Evolutionary conservation across 64 coral and sea anemone species (phyloP).

Genomic region (Cladopsammia gracilis): DNA sequence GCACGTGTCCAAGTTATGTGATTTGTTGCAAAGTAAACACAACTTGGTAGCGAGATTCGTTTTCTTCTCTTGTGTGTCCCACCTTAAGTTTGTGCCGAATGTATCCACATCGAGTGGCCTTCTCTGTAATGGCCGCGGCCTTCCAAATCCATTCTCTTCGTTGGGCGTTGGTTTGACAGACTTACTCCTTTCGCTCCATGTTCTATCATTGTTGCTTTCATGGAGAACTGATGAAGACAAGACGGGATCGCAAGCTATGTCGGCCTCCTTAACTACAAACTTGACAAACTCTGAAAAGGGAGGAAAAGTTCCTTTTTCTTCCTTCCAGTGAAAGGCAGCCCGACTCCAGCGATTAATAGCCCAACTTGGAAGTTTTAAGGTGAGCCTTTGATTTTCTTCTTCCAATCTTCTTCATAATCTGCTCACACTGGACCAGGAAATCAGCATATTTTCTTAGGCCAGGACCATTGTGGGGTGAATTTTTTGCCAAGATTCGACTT

Average conservation of each 20-base stretch:
- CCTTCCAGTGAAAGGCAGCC: conserved; percentile 37
- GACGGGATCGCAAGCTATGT: conserved; percentile 69
- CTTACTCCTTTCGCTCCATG: background rate
- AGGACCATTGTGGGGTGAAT: conserved; percentile 19
- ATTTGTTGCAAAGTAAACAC: conserved; percentile 6
- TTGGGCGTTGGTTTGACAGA: background rate
- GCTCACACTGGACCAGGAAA: conserved; percentile 64
- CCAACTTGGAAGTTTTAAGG: conserved; percentile 61
- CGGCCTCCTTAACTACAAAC: conserved; percentile 38
- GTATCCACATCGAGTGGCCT: background rate
- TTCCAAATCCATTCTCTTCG: too few relatives aligned
- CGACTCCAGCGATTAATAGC: conserved; percentile 52
- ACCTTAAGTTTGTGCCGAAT: background rate
- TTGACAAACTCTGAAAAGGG: conserved; percentile 61
- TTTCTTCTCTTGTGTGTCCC: background rate
- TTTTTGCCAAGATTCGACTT: conserved; percentile 52
- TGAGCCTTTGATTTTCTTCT: conserved; percentile 64
- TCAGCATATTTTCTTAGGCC: conserved; percentile 62
- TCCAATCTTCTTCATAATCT: conserved; percentile 52
- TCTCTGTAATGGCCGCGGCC: background rate
- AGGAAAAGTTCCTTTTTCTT: conserved; percentile 51
- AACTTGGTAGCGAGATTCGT: background rate
- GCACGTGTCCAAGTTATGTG: conserved; percentile 16
- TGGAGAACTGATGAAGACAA: conserved; percentile 7
- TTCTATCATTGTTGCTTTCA: conserved; percentile 7